Evolutionary conservation across 2,888 invertebrate species (phyloP), one percentile per base, ranked within the genome.

Genomic region (Tetragonisca angustula): DNA sequence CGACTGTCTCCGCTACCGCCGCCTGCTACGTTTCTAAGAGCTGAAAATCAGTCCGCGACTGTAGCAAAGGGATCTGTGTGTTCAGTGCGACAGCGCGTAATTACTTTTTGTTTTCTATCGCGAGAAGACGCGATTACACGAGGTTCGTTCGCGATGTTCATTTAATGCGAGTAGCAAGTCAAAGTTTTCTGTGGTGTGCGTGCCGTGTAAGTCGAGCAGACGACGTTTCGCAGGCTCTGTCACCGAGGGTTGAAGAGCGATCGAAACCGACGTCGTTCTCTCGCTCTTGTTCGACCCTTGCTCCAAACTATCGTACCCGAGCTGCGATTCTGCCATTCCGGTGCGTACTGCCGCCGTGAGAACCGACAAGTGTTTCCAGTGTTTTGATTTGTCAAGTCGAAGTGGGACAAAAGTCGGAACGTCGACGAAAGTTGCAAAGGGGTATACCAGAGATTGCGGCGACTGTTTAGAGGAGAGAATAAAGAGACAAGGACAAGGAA

Each of bases 1-100:
- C 79, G 89, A 87, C 79, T 79, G 79, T 76, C 84, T 81, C 72
- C 81, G 84, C 81, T 79, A 75, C 73, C 77, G 79, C 83, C 81
- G 88, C 83, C 83, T 85, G 68, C 73, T 79, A 69, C 78, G 80
- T 74, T 77, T 65, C 6, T 54, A 43, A 61, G 54, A 72, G 81
- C 76, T 72, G 62, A 50, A 65, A 77, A 69, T 76, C 76, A 75
- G 52, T 81, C 64, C 85, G 79, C 76, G 82, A 62, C 43, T 72
- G 62, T 43, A 75, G 17, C n/a, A 70, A 72, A 72, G 56, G 56
- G 36, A 59, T 76, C 54, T n/a, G 76, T 84, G 85, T 69, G 56
- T 80, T 68, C 24, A 70, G 85, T 81, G 78, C 74, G 67, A 64
- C 24, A 74, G 43, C 85, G 76, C 67, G 76, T 69, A 76, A 43